Conservation (phyloP, 2,888 invertebrate genomes). For the Drosophila emarginata region DNA sequence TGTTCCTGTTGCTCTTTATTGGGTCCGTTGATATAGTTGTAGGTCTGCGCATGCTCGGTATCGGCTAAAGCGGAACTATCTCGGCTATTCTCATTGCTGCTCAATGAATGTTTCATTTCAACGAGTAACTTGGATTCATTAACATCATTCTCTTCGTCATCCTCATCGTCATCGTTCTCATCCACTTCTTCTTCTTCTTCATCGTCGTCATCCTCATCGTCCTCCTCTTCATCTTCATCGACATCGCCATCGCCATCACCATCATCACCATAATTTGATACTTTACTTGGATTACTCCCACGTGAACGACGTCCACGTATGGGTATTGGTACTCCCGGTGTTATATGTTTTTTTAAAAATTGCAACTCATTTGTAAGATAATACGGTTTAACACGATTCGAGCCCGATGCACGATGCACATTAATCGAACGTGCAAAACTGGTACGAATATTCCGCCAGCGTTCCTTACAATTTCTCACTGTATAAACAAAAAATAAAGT, state of each 20-base stretch:
- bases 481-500: neutral
- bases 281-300: conserved; percentile 31
- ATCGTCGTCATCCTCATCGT: conserved; percentile 13
- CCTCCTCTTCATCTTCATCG: conserved; percentile 19
- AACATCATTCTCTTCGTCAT: neutral
- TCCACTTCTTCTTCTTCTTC: neutral
- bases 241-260: conserved; percentile 41
- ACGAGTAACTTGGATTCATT: conserved; percentile 8
- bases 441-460: conserved; percentile 80
- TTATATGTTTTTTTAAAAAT: conserved; percentile 75
- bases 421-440: conserved; percentile 80
- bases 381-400: conserved; percentile 77
- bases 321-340: conserved; percentile 61
- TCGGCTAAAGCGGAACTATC: conserved; percentile 46
- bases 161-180: neutral
- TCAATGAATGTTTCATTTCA: conserved; percentile 51
- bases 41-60: conserved; percentile 51
- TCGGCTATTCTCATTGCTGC: conserved; percentile 48
- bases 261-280: conserved; percentile 37
- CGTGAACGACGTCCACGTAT: conserved; percentile 46
- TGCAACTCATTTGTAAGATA: conserved; percentile 74
- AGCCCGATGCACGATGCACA: conserved; percentile 66
- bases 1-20: conserved; percentile 11
- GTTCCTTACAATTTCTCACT: conserved; percentile 79
- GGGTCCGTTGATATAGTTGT: conserved; percentile 2